Base-by-base conservation (phyloP, 1,140 invertebrate species). In the Elymnias hypermnestra region DNA sequence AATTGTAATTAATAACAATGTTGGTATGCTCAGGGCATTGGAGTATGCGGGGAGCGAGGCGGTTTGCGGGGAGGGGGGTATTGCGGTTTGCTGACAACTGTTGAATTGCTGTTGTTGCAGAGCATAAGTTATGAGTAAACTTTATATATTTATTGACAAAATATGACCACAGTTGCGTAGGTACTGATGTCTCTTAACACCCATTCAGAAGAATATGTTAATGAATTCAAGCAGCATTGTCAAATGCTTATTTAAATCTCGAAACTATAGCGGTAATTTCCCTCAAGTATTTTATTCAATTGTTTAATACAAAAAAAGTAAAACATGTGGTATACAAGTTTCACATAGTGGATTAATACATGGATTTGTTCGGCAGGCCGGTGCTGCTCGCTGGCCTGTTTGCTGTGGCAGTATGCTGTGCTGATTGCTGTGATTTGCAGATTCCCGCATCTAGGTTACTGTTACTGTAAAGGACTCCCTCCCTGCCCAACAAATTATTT, bases 371-470 rank as follows among this genome's bases (percentile, higher is more conserved):
- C 78, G 78, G 73, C 81, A 84, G 81, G 81, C 81, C 78, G 81
- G 78, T 83, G 78, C 66, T 73, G 77, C 69, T 60, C 75, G 81
- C 81, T 84, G 81, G 81, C 81, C 81, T 83, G 81, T 75, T 75
- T 83, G 81, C 81, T 84, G 81, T 76, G 73, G 81, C 81, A 78
- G 81, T 81, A 57, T 79, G 68, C 81, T 75, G 77, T 81, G 77
- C 75, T 75, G 81, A 69, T 74, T 78, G 69, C 72, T 78, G 74
- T 78, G 71, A 73, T 84, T 84, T 79, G 69, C 79, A 79, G 79
- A 76, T 82, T 58, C 57, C 47, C 44, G 57, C 68, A 55, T 75
- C 70, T 82, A 79, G 69, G 67, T 76, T 79, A 70, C 53, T 46
- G 17, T 56, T 56, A 53, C 33, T 41, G 50, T 50, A 25, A 39